Percentiles rank a stretch among this genome's conserved stretches.
Conservation (phyloP, 2,888 invertebrate species). For the Metalampra italica region DNA sequence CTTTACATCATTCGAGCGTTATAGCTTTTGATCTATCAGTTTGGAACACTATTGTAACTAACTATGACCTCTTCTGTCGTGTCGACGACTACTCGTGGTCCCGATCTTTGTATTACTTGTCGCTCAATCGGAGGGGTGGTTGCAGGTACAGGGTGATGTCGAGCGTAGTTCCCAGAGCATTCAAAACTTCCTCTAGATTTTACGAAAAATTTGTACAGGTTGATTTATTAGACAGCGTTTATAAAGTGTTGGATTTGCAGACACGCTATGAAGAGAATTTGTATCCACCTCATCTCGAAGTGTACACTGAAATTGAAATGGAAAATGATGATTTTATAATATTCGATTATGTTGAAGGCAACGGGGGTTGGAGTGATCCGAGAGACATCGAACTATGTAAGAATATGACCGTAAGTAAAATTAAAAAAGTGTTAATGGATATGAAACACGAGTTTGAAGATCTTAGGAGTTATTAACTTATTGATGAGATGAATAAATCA, state of each 20-base stretch:
- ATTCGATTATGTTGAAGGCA: constrained; percentile 36
- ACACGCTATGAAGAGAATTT: constrained; percentile 17
- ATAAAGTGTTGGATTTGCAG: constrained; percentile 25
- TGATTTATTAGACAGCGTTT: constrained; percentile 23
- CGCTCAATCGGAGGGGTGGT: constrained; percentile 36
- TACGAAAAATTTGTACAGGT: constrained; percentile 20
- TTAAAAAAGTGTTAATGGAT: constrained; percentile 35
- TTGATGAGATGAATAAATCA: too few relatives aligned
- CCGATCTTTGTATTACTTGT: constrained; percentile 40
- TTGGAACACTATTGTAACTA: constrained; percentile 47
- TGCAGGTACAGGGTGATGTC: constrained; percentile 40
- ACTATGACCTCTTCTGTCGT: constrained; percentile 46
- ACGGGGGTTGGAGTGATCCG: constrained; percentile 47
- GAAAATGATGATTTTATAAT: constrained; percentile 32
- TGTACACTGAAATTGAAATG: constrained; percentile 35
- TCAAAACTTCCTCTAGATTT: constrained; percentile 22
- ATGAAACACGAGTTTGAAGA: constrained; percentile 31
- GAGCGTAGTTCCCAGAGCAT: constrained; percentile 36
- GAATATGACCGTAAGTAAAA: constrained; percentile 41
- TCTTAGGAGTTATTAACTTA: constrained; percentile 2
- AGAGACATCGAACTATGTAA: constrained; percentile 41
- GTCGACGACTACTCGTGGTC: constrained; percentile 51
- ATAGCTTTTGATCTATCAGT: constrained; percentile 38
- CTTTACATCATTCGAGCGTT: constrained; percentile 33
- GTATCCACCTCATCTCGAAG: constrained; percentile 38